Evolutionary conservation across 2,113 vertebrate genomes (phyloP).

Genomic region (Cebus imitator): DNA sequence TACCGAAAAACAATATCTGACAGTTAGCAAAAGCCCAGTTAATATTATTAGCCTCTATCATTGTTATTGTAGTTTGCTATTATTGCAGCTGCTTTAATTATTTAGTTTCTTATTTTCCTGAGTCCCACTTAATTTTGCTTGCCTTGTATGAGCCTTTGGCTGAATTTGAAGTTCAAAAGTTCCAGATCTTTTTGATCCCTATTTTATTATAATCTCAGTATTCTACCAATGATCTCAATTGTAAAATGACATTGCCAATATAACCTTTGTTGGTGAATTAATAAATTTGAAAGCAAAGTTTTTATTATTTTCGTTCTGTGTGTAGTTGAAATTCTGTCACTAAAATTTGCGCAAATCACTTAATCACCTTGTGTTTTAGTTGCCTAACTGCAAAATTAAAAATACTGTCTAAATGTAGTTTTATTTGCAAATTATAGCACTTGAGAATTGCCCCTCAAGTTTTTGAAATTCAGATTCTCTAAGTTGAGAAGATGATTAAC

Average conservation of each 20-base stretch:
- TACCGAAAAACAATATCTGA: neutral
- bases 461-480: neutral
- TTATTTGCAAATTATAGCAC: neutral
- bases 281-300: neutral
- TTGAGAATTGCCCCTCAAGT: neutral
- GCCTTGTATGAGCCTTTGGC: neutral
- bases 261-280: neutral
- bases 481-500: neutral
- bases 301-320: neutral
- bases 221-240: neutral
- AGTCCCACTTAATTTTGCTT: conserved; percentile 22
- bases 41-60: neutral
- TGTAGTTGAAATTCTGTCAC: conserved; percentile 17
- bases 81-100: conserved; percentile 35
- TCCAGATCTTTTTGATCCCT: neutral
- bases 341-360: neutral
- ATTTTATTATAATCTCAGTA: conserved; percentile 13
- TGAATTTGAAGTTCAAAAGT: conserved; percentile 17
- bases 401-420: neutral
- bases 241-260: neutral
- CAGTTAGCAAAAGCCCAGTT: neutral
- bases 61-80: neutral
- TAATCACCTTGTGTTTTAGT: conserved; percentile 13
- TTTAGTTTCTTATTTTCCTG: conserved; percentile 23
- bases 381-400: neutral